Base-by-base conservation (phyloP, 2,797 vertebrate genomes). In the Fistularia tabacaria region DNA sequence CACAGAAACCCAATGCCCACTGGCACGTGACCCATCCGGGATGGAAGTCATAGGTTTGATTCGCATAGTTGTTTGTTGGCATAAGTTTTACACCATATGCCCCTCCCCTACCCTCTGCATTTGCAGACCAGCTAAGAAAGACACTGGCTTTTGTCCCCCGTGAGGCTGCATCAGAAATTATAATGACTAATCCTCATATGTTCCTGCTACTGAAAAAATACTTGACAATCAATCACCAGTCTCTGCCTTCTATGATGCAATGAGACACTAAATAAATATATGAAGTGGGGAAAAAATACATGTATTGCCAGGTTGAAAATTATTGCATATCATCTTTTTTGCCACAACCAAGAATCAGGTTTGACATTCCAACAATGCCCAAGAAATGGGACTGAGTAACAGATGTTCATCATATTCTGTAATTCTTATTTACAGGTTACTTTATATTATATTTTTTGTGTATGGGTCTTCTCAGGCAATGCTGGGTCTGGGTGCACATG, bases 241-340 rank as follows among this genome's bases (percentile, higher is more conserved):
- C 25, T 25, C 5, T 25, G 25, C 25, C 25, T 25, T 25, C 2
- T 25, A 3, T 25, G 25, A 25, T 25, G 25, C 25, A 25, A 25
- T 25, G 25, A 25, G 25, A 25, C 25, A 25, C 2, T 3, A 25
- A 25, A 25, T 25, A 25, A 25, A 12, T 10, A 11, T 45, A 13
- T 4, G 2, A 1, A 45, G 5, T 12, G 6, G 10, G 43, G 14
- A 11, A 14, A 14, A 13, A 13, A 14, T 46, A 41, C 77, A 52
- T 60, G 77, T 65, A 64, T 65, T 63, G 58, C 66, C 78, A 76
- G 51, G 49, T 71, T 25, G 62, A 13, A 62, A 64, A 59, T 64
- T 1, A 51, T n/a, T 55, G 56, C 38, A 49, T 48, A 10, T 47
- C 38, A 57, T 37, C 14, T 49, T 71, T 48, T 7, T 12, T 78